Percentiles rank a stretch among this genome's conserved stretches.
Evolutionary conservation across 2,888 invertebrate species (phyloP).

Genomic region (Geophilus truncorum): DNA sequence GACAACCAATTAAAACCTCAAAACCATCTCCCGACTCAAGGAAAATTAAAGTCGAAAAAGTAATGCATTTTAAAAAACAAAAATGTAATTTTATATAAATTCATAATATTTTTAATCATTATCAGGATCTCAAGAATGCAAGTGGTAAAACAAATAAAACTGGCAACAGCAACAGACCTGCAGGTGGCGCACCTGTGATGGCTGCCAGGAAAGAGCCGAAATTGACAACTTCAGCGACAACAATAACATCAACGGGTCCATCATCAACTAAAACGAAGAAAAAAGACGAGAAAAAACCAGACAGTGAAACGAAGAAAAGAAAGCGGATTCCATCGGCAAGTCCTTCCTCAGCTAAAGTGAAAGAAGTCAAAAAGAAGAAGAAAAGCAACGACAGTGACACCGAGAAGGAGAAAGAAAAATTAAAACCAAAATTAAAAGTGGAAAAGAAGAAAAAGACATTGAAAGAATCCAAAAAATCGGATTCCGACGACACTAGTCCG

Average conservation of each 20-base stretch:
- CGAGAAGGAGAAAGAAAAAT: slow-evolving; percentile 52
- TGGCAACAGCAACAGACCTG: slow-evolving; percentile 30
- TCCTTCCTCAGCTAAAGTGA: not conserved
- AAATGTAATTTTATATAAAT: not conserved
- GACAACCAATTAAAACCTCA: slow-evolving; percentile 71
- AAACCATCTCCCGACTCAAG: slow-evolving; percentile 65
- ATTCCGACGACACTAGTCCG: slow-evolving; percentile 36
- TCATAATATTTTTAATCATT: not conserved
- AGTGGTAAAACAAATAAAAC: slow-evolving; percentile 27
- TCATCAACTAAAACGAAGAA: slow-evolving; percentile 7
- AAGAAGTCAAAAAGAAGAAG: not conserved
- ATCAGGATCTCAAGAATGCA: not conserved
- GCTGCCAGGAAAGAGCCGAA: slow-evolving; percentile 48
- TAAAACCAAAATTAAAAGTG: slow-evolving; percentile 40
- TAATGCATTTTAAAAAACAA: not conserved
- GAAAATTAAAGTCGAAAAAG: slow-evolving; percentile 46
- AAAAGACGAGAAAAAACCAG: slow-evolving; percentile 3
- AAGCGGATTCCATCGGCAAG: not conserved
- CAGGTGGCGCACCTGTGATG: slow-evolving; percentile 54
- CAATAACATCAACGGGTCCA: too few relatives aligned
- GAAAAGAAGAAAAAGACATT: slow-evolving; percentile 51
- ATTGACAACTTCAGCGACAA: not conserved
- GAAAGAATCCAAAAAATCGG: slow-evolving; percentile 50
- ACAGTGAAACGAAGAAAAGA: not conserved
- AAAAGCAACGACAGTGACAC: not conserved